Conservation (phyloP, 2,797 vertebrate species). For the Pteropus rufus region DNA sequence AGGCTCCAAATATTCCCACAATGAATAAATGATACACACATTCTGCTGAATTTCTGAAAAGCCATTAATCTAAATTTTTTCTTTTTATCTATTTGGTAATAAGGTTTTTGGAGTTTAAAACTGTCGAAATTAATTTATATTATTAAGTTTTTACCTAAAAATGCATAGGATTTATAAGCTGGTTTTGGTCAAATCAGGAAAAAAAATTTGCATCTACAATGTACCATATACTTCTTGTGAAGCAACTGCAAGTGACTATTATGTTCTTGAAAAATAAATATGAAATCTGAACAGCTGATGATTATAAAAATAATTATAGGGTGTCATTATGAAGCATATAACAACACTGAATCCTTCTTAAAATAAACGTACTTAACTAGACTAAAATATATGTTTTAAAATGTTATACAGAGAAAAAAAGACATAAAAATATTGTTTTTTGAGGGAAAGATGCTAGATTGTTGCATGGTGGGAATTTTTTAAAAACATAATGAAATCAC, state of each 20-base stretch:
- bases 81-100: background rate
- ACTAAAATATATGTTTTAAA: background rate
- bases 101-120: conserved; percentile 39
- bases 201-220: conserved; percentile 21
- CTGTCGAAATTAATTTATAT: conserved; percentile 1
- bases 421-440: background rate
- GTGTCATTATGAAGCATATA: background rate
- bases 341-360: background rate
- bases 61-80: background rate
- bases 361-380: background rate
- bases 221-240: background rate
- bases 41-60: background rate
- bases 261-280: background rate
- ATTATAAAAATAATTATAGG: conserved; percentile 48
- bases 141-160: conserved; percentile 47
- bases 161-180: conserved; percentile 3
- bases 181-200: background rate
- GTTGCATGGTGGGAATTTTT: background rate
- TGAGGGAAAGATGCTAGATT: background rate
- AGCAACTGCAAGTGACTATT: background rate
- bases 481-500: background rate
- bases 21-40: background rate
- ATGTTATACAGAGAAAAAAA: background rate
- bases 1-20: background rate
- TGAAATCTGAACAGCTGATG: conserved; percentile 16